Evolutionary conservation across 1,140 invertebrate genomes (phyloP).

Genomic region (Brachionus angularis): DNA sequence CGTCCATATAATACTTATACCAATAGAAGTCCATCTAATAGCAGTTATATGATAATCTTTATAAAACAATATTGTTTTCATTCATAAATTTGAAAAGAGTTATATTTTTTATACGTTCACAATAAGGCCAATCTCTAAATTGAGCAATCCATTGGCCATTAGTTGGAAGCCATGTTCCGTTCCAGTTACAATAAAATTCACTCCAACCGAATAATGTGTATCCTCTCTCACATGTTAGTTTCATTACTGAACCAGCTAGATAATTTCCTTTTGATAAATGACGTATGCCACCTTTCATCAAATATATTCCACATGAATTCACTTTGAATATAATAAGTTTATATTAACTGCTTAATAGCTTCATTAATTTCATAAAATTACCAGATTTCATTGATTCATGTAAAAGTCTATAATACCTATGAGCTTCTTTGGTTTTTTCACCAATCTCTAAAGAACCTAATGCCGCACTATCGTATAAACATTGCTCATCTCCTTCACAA

Average conservation of each 20-base stretch:
- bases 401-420: constrained; percentile 30
- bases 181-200: constrained; percentile 43
- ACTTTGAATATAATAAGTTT: constrained; percentile 5
- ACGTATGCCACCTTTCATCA: constrained; percentile 30
- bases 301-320: constrained; percentile 44
- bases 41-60: constrained; percentile 44
- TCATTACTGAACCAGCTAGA: constrained; percentile 32
- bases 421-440: constrained; percentile 32
- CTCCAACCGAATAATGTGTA: constrained; percentile 43
- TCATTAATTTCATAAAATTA: background rate
- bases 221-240: constrained; percentile 29
- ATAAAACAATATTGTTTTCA: no score
- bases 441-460: constrained; percentile 42
- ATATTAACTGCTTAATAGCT: background rate
- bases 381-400: constrained; percentile 44
- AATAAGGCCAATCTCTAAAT: constrained; percentile 44
- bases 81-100: background rate
- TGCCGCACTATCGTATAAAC: constrained; percentile 36
- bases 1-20: constrained; percentile 43
- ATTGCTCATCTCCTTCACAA: constrained; percentile 32
- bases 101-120: constrained; percentile 21
- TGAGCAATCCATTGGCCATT: constrained; percentile 36
- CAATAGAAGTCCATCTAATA: constrained; percentile 40
- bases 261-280: constrained; percentile 42
- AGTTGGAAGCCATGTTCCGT: constrained; percentile 41